Percentiles rank a stretch among this genome's conserved stretches.
Evolutionary conservation across 2,113 vertebrate species (phyloP).

Genomic region (Ramphastos sulfuratus): DNA sequence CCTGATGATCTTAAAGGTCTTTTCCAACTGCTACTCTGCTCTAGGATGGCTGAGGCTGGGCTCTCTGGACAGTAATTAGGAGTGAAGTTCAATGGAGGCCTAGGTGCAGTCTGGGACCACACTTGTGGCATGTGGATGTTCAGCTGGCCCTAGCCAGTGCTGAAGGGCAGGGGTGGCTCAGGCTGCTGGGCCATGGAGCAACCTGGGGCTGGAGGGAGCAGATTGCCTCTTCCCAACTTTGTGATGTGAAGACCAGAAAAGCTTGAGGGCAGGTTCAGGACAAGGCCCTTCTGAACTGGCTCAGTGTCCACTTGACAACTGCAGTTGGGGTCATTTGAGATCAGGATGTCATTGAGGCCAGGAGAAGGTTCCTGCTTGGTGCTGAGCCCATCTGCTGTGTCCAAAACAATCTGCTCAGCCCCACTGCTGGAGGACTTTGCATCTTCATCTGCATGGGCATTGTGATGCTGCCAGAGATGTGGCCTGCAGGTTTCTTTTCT

Average conservation of each 20-base stretch:
- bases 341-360: rapidly evolving
- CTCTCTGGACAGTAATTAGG: rapidly evolving
- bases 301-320: rapidly evolving
- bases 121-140: rapidly evolving
- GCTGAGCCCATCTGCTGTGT: background rate
- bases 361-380: background rate
- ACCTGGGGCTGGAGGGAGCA: background rate
- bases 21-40: background rate
- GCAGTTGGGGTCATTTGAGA: rapidly evolving
- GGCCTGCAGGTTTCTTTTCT: rapidly evolving
- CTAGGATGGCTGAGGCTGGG: background rate
- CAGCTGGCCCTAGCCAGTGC: background rate
- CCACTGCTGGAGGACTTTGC: background rate
- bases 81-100: background rate
- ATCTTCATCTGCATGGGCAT: background rate
- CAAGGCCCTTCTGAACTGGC: background rate
- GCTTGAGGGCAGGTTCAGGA: rapidly evolving
- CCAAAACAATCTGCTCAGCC: background rate
- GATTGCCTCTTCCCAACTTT: rapidly evolving
- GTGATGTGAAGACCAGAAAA: rapidly evolving
- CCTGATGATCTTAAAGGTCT: background rate
- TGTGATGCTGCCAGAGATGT: rapidly evolving
- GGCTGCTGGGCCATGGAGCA: rapidly evolving
- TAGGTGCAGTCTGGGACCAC: background rate
- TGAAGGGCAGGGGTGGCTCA: rapidly evolving